phyloP scores from a whole-genome alignment of 2,113 vertebrate genomes.

The Delphinapterus leucas region DNA sequence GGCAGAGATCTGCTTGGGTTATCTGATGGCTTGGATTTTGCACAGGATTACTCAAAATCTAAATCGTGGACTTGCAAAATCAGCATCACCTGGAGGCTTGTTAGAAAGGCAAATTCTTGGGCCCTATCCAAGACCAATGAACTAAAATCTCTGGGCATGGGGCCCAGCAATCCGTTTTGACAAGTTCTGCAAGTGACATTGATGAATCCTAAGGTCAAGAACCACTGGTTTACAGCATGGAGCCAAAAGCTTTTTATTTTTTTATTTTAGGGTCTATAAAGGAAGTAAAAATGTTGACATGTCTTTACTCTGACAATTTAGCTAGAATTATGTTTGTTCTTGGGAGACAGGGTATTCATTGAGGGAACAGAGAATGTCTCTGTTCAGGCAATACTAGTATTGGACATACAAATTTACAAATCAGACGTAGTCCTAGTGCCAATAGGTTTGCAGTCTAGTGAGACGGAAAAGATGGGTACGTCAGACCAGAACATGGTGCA shows the following conservation, averaged over 20 bases:
- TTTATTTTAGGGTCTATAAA: not conserved
- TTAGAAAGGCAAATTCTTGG: slow-evolving; percentile 18
- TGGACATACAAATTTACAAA: not conserved
- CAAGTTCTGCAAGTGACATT: not conserved
- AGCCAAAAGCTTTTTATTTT: not conserved
- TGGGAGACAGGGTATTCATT: not conserved
- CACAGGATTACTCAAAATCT: not conserved
- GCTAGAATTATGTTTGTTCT: not conserved
- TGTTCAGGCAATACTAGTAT: not conserved
- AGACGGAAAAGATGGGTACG: not conserved
- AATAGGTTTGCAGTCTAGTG: not conserved
- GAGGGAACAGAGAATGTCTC: not conserved
- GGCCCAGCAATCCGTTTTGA: not conserved
- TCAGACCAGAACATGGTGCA: not conserved
- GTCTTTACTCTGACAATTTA: not conserved
- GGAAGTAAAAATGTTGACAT: not conserved
- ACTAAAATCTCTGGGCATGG: not conserved
- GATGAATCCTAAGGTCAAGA: not conserved
- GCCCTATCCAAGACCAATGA: not conserved
- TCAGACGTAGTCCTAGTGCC: not conserved
- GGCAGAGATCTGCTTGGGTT: not conserved
- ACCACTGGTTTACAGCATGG: not conserved
- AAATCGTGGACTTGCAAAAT: not conserved
- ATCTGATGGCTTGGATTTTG: not conserved
- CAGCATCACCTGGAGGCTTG: not conserved